Percentiles rank a stretch among this genome's conserved stretches.
Evolutionary conservation across 30 jellyfish, hydroid and myxozoan species (phyloP).

Genomic region (Aurelia sp.): DNA sequence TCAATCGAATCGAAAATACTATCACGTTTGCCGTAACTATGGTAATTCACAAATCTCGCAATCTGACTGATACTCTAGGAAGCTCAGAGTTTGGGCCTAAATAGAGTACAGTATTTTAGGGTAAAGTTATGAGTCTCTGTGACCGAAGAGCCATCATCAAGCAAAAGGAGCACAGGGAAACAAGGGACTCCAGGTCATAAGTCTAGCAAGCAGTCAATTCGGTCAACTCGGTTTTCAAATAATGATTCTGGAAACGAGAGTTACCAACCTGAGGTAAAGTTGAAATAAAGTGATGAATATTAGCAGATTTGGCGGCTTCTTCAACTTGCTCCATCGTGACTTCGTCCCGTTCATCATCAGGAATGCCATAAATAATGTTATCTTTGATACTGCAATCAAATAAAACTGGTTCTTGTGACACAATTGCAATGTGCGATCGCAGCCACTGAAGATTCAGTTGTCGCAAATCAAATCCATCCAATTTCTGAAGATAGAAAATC

Average conservation of each 20-base stretch:
- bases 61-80: no score
- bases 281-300: slow-evolving; percentile 69
- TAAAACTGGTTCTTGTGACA: slow-evolving; percentile 91
- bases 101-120: no score
- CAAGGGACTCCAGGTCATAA: no score
- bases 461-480: slow-evolving; percentile 65
- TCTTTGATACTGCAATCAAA: slow-evolving; percentile 79
- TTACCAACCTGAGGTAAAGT: slow-evolving; percentile 71
- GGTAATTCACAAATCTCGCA: no score
- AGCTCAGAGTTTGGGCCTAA: no score
- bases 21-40: no score
- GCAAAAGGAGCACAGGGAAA: no score
- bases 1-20: no score
- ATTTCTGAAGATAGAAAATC: slow-evolving; percentile 5
- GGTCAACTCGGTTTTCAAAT: no score
- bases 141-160: no score
- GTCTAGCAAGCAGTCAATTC: no score
- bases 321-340: slow-evolving; percentile 55
- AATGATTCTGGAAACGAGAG: neutral
- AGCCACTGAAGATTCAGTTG: slow-evolving; percentile 69
- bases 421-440: slow-evolving; percentile 81
- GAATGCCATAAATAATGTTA: slow-evolving; percentile 75
- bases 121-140: no score
- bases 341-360: slow-evolving; percentile 6
- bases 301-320: slow-evolving; percentile 72